These are phyloP conservation scores for Oedothorax gibbosus DNA, from an alignment of 1,140 invertebrate species.

Conservation along the genomic window DNA sequence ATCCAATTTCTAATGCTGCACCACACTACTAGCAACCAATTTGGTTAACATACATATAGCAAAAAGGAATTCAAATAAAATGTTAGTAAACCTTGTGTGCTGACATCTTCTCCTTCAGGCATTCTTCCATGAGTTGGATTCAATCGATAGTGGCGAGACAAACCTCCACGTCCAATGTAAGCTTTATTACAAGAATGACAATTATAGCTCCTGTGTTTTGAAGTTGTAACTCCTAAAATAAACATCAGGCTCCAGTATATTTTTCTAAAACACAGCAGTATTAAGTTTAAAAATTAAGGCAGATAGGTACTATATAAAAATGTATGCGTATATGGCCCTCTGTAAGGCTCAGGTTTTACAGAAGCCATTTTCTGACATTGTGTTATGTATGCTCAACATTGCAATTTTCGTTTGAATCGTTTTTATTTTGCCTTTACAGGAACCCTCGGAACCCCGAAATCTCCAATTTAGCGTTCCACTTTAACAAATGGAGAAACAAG, in stretches of 20 bases:
- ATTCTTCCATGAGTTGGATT: constrained; percentile 75
- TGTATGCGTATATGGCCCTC: no score
- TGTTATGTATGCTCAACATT: no score
- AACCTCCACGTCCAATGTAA: constrained; percentile 69
- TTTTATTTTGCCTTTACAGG: no score
- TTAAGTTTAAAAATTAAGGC: no score
- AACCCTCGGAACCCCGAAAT: no score
- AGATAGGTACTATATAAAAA: no score
- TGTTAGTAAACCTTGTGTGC: constrained; percentile 47
- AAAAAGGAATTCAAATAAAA: background rate
- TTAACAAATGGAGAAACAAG: no score
- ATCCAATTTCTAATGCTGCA: background rate
- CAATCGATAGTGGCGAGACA: constrained; percentile 74
- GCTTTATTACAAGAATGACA: constrained; percentile 69
- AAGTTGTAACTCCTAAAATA: constrained; percentile 62
- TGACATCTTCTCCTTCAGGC: constrained; percentile 63
- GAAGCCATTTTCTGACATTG: no score
- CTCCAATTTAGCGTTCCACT: no score
- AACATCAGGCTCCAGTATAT: background rate
- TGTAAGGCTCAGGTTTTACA: no score
- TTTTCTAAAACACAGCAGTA: no score
- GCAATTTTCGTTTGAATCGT: no score
- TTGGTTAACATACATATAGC: background rate
- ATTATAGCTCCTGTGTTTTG: constrained; percentile 67
- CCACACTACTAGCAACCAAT: background rate